phyloP scores from a whole-genome alignment of 2,797 vertebrate genomes.

The Synaphobranchus kaupii region DNA sequence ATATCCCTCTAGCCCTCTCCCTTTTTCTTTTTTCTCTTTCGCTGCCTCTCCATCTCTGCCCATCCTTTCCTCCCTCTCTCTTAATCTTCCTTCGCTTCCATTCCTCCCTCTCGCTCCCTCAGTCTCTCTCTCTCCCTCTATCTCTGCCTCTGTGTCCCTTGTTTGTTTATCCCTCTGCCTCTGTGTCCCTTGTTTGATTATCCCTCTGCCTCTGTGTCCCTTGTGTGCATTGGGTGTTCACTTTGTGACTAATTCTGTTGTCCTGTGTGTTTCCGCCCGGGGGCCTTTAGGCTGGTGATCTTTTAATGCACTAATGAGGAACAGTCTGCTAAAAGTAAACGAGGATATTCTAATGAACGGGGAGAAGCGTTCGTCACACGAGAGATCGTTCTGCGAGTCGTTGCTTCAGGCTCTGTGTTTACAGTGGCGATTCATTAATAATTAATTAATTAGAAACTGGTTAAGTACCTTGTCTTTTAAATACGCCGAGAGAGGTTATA shows the following conservation, averaged over 20 bases:
- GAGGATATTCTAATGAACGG: not conserved
- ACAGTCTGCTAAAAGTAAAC: not conserved
- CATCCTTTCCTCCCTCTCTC: not conserved
- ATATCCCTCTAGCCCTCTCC: not conserved
- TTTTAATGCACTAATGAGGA: not conserved
- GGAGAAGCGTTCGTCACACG: not conserved
- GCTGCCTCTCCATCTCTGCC: not conserved
- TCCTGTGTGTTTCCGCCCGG: not conserved
- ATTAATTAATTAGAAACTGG: not conserved
- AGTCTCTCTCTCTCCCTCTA: not conserved
- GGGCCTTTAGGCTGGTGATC: not conserved
- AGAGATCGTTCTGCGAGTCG: not conserved
- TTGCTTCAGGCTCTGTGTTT: not conserved
- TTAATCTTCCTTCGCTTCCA: not conserved
- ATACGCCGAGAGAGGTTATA: not conserved
- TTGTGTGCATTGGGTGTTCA: not conserved
- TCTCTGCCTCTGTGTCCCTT: not conserved
- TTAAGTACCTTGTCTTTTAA: not conserved
- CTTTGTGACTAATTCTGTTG: not conserved
- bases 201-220: too few species aligned
- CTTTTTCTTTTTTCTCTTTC: not conserved
- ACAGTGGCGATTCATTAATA: not conserved
- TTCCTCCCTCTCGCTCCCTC: not conserved
- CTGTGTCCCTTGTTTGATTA: conserved; percentile 22
- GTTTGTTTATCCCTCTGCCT: not conserved